Percentiles rank a stretch among this genome's conserved stretches.
Evolutionary conservation across 2,888 invertebrate genomes (phyloP).

Genomic region (Drosophila suboccidentalis): DNA sequence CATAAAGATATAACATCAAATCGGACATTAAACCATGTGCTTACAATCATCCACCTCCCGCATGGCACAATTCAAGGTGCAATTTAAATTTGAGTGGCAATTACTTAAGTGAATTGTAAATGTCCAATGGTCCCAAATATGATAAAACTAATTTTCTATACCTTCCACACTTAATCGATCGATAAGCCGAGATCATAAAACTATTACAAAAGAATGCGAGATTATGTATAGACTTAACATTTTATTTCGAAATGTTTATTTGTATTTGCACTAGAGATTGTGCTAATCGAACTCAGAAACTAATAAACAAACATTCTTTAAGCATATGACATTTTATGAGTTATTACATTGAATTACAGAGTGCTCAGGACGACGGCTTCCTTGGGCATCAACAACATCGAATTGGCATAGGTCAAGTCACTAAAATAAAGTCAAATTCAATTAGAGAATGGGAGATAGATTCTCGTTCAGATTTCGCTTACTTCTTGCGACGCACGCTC

Average conservation of each 20-base stretch:
- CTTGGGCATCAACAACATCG: slow-evolving; percentile 79
- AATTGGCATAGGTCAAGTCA: slow-evolving; percentile 69
- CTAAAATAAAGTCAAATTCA: slow-evolving; percentile 44
- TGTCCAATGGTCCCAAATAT: slow-evolving; percentile 8
- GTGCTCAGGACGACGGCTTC: slow-evolving; percentile 81
- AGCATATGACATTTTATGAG: slow-evolving; percentile 1
- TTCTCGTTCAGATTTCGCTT: slow-evolving; percentile 10
- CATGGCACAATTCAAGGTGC: slow-evolving; percentile 23
- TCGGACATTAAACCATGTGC: not conserved
- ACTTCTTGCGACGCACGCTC: slow-evolving; percentile 79
- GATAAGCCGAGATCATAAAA: slow-evolving; percentile 26
- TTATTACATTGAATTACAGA: slow-evolving; percentile 40
- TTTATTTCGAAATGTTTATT: slow-evolving; percentile 1
- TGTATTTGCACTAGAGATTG: not conserved
- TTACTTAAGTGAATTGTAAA: slow-evolving; percentile 32
- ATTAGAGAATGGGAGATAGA: not conserved
- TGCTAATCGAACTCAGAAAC: not conserved
- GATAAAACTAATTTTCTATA: slow-evolving; percentile 5
- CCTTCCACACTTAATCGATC: slow-evolving; percentile 9
- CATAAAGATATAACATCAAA: slow-evolving; percentile 38
- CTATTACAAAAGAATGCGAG: slow-evolving; percentile 4
- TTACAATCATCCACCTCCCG: slow-evolving; percentile 16
- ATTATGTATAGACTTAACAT: not conserved
- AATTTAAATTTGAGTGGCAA: slow-evolving; percentile 13
- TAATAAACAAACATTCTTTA: not conserved